phyloP scores from a whole-genome alignment of 2,888 invertebrate species.

The Drosophila hamatofila region DNA sequence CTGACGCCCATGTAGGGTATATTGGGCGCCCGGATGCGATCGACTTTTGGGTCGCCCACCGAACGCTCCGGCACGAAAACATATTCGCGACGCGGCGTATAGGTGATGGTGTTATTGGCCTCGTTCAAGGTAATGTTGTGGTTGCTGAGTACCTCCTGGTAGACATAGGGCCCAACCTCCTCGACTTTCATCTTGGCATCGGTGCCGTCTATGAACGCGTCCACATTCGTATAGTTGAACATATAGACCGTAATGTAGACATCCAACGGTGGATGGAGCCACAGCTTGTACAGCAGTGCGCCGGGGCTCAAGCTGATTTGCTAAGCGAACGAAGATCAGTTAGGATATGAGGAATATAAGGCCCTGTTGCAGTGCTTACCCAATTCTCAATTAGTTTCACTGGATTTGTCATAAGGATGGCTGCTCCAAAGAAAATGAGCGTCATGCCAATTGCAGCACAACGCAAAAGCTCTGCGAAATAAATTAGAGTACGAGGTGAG shows the following conservation, averaged over 20 bases:
- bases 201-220: slow-evolving; percentile 88
- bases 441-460: slow-evolving; percentile 79
- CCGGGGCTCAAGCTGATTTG: slow-evolving; percentile 86
- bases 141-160: slow-evolving; percentile 90
- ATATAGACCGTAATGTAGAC: slow-evolving; percentile 89
- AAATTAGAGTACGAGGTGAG: slow-evolving; percentile 71
- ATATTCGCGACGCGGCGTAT: slow-evolving; percentile 87
- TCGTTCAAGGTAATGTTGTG: slow-evolving; percentile 88
- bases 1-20: slow-evolving; percentile 88
- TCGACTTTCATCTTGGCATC: slow-evolving; percentile 89
- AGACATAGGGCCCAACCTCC: slow-evolving; percentile 93
- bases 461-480: slow-evolving; percentile 78
- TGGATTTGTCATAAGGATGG: slow-evolving; percentile 80
- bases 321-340: slow-evolving; percentile 53
- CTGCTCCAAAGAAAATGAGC: slow-evolving; percentile 74
- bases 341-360: not conserved
- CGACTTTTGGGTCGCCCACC: slow-evolving; percentile 87
- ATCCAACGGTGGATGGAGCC: slow-evolving; percentile 89
- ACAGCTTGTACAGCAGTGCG: slow-evolving; percentile 87
- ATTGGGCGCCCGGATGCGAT: slow-evolving; percentile 89
- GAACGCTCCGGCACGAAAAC: slow-evolving; percentile 89
- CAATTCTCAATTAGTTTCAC: slow-evolving; percentile 77
- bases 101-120: slow-evolving; percentile 88
- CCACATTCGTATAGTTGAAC: slow-evolving; percentile 93
- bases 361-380: slow-evolving; percentile 65